Evolutionary conservation across 23 tunicate species (phyloP), one percentile per base, ranked within the genome.

Genomic region (Diplosoma virens): DNA sequence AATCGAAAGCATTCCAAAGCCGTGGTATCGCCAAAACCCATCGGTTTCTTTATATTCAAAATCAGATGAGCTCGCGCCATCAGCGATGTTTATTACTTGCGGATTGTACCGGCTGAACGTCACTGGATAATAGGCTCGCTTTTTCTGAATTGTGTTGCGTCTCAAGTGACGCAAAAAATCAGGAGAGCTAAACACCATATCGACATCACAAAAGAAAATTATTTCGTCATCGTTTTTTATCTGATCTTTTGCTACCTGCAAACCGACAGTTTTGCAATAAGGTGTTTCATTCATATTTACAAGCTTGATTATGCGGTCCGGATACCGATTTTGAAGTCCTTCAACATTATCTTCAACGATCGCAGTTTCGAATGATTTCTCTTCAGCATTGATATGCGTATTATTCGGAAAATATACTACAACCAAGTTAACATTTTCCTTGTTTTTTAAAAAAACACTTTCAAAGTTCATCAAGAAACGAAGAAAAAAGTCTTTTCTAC

Each of bases 31-130:
- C 98, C 98, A 93, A 47, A 93, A 82, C 24, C 98, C 89, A 48
- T 48, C 83, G 0, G 67, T 29, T 55, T 91, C 93, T 2, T 63
- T 47, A 28, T 85, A 79, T 32, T 7, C 22, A 58, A 85, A 93
- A 54, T 61, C 67, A 7, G 61, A 46, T 7, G 21, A 32, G 0
- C 75, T 83, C 23, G 59, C 59, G 32, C 50, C 54, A 27, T 20
- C 28, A 4, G 76, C 75, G 3, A 59, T 79, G 45, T 82, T 76
- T 23, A 78, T 77, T 17, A 82, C 80, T 31, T 82, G 63, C 0
- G 88, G 88, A 47, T 89, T 89, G 73, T 90, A 90, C 56, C 79
- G 97, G 63, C 97, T 90, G 82, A 90, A 84, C 33, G 84, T 84
- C 18, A 79, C 88, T 6, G 97, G 97, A 55, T 90, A 90, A 37